A percentile compares a stretch with the other conserved stretches of the same genome.
These are phyloP conservation scores for Diglossa cyanea DNA, from an alignment of 2,797 vertebrate species.

Conservation along the genomic window DNA sequence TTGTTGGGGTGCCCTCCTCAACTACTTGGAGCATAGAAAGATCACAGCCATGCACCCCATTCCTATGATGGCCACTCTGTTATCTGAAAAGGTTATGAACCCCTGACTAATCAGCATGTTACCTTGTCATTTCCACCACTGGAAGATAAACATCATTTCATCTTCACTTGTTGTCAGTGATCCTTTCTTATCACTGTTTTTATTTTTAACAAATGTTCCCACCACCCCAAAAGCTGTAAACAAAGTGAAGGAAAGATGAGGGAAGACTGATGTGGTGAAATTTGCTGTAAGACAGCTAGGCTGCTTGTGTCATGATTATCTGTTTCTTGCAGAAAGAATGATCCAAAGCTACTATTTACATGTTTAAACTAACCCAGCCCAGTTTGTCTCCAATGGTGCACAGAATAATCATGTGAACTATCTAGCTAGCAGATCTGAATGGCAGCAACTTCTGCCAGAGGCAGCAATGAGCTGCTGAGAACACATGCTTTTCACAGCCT, in stretches of 20 bases:
- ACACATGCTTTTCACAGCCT: neutral
- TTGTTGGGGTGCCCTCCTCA: neutral
- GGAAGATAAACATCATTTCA: neutral
- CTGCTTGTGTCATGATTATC: neutral
- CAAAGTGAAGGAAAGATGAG: neutral
- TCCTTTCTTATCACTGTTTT: neutral
- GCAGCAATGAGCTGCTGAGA: conserved; percentile 1
- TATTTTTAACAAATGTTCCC: neutral
- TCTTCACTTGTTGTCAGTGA: neutral
- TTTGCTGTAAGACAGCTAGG: neutral
- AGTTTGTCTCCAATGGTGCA: neutral
- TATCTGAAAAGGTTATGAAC: neutral
- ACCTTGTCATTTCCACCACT: neutral
- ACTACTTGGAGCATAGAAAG: neutral
- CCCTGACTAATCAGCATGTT: neutral
- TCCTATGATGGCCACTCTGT: rapidly evolving
- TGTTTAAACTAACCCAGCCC: neutral
- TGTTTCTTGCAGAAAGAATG: neutral
- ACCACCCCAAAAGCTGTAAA: neutral
- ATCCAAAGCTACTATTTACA: neutral
- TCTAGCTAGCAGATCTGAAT: neutral
- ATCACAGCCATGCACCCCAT: neutral
- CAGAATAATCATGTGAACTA: neutral
- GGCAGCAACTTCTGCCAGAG: conserved; percentile 28
- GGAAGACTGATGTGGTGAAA: neutral